Evolutionary conservation across 1,140 invertebrate species (phyloP).

Genomic region (Pygmarrhopalites habei): DNA sequence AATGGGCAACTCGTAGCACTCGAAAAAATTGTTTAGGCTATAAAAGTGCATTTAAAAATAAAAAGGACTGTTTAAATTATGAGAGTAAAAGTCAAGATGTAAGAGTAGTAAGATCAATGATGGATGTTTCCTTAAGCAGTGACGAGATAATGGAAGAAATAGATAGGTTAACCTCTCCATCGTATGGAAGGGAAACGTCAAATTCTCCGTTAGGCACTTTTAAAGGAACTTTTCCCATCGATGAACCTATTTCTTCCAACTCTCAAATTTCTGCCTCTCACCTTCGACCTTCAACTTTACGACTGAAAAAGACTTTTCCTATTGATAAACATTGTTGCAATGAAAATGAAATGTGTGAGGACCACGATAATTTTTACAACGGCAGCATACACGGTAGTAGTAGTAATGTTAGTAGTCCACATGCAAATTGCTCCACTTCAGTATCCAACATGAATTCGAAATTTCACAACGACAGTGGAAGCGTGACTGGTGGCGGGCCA

Average conservation of each 20-base stretch:
- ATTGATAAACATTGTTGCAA: constrained; percentile 38
- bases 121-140: not conserved
- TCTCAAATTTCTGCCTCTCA: constrained; percentile 35
- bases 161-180: not conserved
- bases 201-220: too few relatives aligned
- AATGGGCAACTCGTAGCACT: not conserved
- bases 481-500: constrained; percentile 4
- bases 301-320: constrained; percentile 35
- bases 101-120: not conserved
- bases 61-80: too few relatives aligned
- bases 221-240: constrained; percentile 40
- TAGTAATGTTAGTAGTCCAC: constrained; percentile 6
- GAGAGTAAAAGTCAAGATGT: too few relatives aligned
- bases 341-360: constrained; percentile 24
- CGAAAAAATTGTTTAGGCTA: constrained; percentile 5
- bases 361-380: constrained; percentile 25
- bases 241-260: constrained; percentile 41
- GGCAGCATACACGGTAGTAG: not conserved
- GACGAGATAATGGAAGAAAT: constrained; percentile 13
- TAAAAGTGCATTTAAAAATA: not conserved
- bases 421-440: not conserved
- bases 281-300: constrained; percentile 32
- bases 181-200: not conserved
- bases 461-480: not conserved
- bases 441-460: not conserved